Evolutionary conservation across 2,888 invertebrate species (phyloP), one percentile per base, ranked within the genome.

Genomic region (Coecobrya sp.): DNA sequence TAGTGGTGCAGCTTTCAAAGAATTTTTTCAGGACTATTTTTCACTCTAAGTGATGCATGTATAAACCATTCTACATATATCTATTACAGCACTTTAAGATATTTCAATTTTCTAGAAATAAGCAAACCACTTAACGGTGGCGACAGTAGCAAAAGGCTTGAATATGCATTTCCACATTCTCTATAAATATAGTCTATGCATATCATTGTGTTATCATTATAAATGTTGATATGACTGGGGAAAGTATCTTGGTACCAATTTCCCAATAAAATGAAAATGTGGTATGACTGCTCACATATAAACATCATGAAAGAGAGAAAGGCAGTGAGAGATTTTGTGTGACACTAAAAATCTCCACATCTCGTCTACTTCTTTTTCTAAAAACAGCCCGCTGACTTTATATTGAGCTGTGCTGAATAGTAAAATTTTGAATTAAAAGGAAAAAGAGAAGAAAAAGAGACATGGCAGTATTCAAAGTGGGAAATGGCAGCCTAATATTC

Each of bases 201-300:
- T 36, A 36, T n/a, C n/a, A n/a, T n/a, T 36, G 36, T 36, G 7
- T 36, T 36, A 36, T 49, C 11, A 10, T 49, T 49, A 49, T 13
- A 49, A 49, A 13, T 49, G 11, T n/a, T 59, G 59, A 22, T 59
- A 19, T 59, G 13, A 13, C 8, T 65, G 27, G 65, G 27, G 27
- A 59, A 22, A 59, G 19, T 19, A 19, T 2, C 25, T 8, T 59
- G 7, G 65, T 13, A 65, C 3, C 65, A 65, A 25, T 19, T 65
- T 65, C 1, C 19, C 5, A 65, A 65, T 65, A 27, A 65, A 65
- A 65, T 11, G 65, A n/a, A 16, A 65, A 65, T 65, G 65, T 65
- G 65, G 65, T 27, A 65, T 65, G 7, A 36, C n/a, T n/a, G 65
- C 8, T 19, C 7, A 27, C 65, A 13, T 65, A 65, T 27, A 65